Evolutionary conservation across 2,888 invertebrate genomes (phyloP).

Genomic region (Pollenia amentaria): DNA sequence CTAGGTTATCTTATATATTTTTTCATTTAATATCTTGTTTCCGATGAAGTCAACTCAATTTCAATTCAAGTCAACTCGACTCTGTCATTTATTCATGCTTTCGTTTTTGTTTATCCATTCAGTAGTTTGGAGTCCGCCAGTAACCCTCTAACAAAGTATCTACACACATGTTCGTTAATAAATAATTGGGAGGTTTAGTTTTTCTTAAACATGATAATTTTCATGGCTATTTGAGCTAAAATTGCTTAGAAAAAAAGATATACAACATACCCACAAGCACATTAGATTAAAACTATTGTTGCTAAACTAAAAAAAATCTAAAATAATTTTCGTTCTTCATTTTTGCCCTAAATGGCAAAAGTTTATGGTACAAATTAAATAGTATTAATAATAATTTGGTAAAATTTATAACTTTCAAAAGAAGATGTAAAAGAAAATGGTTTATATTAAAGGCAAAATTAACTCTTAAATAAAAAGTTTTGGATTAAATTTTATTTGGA

Average conservation of each 20-base stretch:
- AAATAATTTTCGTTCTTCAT: neutral
- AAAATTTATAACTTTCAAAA: neutral
- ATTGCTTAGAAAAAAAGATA: neutral
- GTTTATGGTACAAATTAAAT: neutral
- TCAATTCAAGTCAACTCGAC: neutral
- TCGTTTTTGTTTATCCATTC: neutral
- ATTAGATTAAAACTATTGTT: neutral
- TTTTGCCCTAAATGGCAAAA: neutral
- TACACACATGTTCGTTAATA: slow-evolving; percentile 42
- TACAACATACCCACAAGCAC: neutral
- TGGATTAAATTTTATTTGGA: too few relatives aligned
- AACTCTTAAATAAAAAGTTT: too few relatives aligned
- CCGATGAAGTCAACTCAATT: neutral
- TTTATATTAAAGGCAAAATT: too few relatives aligned
- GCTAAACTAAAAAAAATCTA: slow-evolving; percentile 4
- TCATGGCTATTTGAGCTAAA: slow-evolving; percentile 55
- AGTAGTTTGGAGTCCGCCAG: neutral
- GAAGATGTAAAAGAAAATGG: too few relatives aligned
- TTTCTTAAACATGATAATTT: slow-evolving; percentile 40
- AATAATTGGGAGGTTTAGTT: slow-evolving; percentile 54
- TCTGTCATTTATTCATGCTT: slow-evolving; percentile 15
- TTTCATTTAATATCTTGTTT: neutral
- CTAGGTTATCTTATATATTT: neutral
- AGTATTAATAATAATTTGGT: neutral
- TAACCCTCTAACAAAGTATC: neutral